Evolutionary conservation across 2,797 vertebrate genomes (phyloP).

Genomic region (Chelon labrosus): DNA sequence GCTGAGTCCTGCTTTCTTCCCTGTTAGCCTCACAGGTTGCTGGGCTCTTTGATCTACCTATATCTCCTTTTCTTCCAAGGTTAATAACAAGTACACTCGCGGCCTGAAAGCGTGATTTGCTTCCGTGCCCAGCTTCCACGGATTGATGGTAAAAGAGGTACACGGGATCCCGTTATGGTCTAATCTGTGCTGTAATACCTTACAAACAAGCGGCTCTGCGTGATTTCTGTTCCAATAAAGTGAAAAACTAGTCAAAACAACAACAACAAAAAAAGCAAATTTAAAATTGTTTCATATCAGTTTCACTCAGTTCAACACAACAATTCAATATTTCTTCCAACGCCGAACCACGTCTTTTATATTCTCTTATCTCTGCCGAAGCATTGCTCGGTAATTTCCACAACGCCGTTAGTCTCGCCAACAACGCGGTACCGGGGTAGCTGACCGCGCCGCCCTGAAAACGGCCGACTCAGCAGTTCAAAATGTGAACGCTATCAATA

Average conservation of each 20-base stretch:
- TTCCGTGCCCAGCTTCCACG: constrained; percentile 17
- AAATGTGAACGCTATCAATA: constrained; percentile 64
- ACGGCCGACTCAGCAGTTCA: constrained; percentile 46
- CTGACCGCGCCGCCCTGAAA: constrained; percentile 42
- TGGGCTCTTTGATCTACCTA: constrained; percentile 53
- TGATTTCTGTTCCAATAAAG: constrained; percentile 8
- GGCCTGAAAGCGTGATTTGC: constrained; percentile 4
- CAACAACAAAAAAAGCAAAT: not conserved
- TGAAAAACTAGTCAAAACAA: not conserved
- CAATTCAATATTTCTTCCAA: constrained; percentile 20
- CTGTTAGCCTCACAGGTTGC: constrained; percentile 24
- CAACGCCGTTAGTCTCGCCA: constrained; percentile 30
- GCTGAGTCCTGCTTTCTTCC: constrained; percentile 39
- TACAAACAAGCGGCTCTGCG: not conserved
- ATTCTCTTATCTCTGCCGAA: constrained; percentile 52
- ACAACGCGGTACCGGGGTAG: constrained; percentile 42
- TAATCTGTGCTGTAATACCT: constrained; percentile 5
- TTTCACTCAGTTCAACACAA: constrained; percentile 11
- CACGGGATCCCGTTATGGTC: constrained; percentile 8
- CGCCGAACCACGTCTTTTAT: constrained; percentile 5
- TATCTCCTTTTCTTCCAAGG: constrained; percentile 51
- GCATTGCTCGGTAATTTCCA: constrained; percentile 31
- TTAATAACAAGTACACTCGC: constrained; percentile 34
- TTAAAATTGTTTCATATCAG: constrained; percentile 3
- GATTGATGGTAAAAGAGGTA: not conserved